Evolutionary conservation across 2,113 vertebrate genomes (phyloP), one percentile per base, ranked within the genome.

Genomic region (Laticauda laticaudata): DNA sequence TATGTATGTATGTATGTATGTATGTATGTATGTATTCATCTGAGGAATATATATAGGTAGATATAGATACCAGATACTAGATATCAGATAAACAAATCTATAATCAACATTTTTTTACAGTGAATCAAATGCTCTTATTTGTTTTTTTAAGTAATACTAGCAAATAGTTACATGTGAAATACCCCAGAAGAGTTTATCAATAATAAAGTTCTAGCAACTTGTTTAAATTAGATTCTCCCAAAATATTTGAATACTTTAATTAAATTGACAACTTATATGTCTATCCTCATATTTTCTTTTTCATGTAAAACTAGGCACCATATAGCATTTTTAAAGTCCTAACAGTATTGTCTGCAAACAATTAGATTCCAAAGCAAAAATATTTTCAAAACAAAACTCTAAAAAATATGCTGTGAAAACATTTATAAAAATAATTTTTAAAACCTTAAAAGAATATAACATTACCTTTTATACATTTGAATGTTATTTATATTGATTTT

Each of bases 331-430:
- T 0, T 3, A 88, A 81, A 81, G 34, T 29, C 55, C 43, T 59
- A 59, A 7, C 54, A 81, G 2, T 39, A 88, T 26, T 9, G 3
- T 94, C 85, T 7, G 56, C 55, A 43, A 92, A 7, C 1, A 51
- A 15, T 43, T 86, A 93, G 34, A n/a, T 86, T 87, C 4, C 54
- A 54, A 64, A 10, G 24, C 12, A 53, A 86, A 93, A 85, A 59
- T 75, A 89, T 59, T 92, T 94, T 87, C 93, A 86, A 92, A 86
- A 69, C n/a, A 91, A 26, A 92, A 81, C 18, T 94, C 20, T 64
- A 54, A 69, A 59, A 90, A 89, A 92, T 59, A 89, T 26, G 91
- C 91, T 94, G 95, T 24, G 87, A 15, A 54, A 75, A 39, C 43
- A 26, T 91, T 94, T 64, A 93, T n/a, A 93, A 48, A n/a, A 4